Evolutionary conservation across 2,797 vertebrate genomes (phyloP), one percentile per base, ranked within the genome.

Genomic region (Anguilla obscura): DNA sequence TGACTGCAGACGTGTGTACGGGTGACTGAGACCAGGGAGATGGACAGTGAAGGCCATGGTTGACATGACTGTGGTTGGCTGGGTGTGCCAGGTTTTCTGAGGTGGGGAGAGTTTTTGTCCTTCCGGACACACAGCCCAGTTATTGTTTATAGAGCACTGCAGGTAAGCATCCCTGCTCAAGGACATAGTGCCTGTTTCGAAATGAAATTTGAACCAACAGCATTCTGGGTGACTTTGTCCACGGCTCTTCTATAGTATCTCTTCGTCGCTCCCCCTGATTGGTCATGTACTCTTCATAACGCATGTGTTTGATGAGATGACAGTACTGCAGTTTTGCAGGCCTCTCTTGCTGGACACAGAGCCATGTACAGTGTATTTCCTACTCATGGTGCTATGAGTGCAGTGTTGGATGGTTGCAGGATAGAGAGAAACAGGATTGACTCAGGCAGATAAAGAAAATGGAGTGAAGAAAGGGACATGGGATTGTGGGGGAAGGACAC

Each of bases 261-360:
- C 76, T 21, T 80, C 40, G 21, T 27, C 10, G 40, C 40, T 80
- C 7, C 18, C 40, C 21, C 76, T 79, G 36, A 40, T 80, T 80
- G 40, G 76, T 80, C 5, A 80, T 36, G 30, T 79, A 18, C 40
- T 45, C 16, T 80, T 7, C 45, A 80, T 48, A 80, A 14, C 45
- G 18, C 36, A 48, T 80, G 36, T 71, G n/a, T 71, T 79, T 79
- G 74, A 79, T 79, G 33, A 40, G 74, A 40, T 79, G 36, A 79
- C 7, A 10, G 74, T 12, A 18, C 74, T 18, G 18, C 12, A 24
- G 36, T 40, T 27, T 80, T 24, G 3, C 40, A 21, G 36, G 21
- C 14, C 18, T 45, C 76, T 80, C 14, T 12, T 45, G 4, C 36
- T 80, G 76, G 3, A 45, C 76, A 30, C 18, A 80, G 40, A 40